These are phyloP conservation scores for Trichopria drosophilae DNA, from an alignment of 2,888 invertebrate species.

Conservation along the genomic window DNA sequence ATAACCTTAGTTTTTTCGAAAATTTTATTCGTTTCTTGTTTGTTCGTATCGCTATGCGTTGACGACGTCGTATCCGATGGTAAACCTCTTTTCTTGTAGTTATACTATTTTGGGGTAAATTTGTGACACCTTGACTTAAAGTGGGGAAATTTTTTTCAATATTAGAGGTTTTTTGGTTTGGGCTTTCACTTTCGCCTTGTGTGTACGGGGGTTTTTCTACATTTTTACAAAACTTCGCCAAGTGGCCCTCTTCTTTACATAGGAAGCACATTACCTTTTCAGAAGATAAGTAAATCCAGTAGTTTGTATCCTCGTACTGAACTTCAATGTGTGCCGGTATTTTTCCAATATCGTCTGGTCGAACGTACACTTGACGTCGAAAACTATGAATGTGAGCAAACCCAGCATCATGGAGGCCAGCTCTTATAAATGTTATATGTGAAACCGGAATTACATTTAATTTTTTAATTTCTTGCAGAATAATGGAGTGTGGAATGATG, in stretches of 20 bases:
- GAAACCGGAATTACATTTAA: constrained; percentile 33
- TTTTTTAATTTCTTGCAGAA: constrained; percentile 18
- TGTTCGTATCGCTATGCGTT: no score
- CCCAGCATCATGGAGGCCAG: constrained; percentile 32
- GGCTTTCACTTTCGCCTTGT: no score
- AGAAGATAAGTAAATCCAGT: constrained; percentile 28
- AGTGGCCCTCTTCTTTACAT: constrained; percentile 22
- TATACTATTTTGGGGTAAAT: no score
- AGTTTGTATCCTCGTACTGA: constrained; percentile 23
- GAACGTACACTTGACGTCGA: constrained; percentile 28
- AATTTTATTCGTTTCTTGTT: no score
- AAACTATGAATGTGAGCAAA: constrained; percentile 38
- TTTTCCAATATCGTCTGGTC: constrained; percentile 25
- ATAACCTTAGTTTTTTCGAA: no score
- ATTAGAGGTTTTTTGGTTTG: no score
- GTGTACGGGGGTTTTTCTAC: no score
- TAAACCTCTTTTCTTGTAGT: neutral
- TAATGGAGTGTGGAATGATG: constrained; percentile 13
- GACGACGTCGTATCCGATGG: no score
- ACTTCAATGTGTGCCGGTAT: constrained; percentile 26
- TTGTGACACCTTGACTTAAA: no score
- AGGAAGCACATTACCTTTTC: constrained; percentile 14
- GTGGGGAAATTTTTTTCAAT: no score
- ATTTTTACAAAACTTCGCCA: constrained; percentile 5
- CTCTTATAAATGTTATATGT: constrained; percentile 36